Evolutionary conservation across 37 sponge, comb jelly and placozoan species (phyloP), one percentile per base, ranked within the genome.

Genomic region (Ianthella basta): DNA sequence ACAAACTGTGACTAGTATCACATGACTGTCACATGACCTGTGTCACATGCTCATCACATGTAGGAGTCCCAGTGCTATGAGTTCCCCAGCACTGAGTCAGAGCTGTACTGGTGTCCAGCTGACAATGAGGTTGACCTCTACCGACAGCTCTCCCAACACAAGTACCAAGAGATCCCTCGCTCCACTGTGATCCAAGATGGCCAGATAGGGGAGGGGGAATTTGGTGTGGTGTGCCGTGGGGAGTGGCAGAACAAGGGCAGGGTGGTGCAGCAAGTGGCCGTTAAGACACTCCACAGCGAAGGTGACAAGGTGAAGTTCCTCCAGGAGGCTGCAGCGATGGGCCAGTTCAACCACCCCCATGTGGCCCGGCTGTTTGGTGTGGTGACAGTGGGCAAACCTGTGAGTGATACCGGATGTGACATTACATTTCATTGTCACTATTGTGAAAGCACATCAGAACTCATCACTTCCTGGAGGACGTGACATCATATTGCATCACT

Each of bases 291-390:
- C 55, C 60, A 72, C 33, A 33, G 33, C 37, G 18, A 72, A 19
- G 72, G 72, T 29, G 72, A 67, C 21, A 63, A 65, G 69, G 69
- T 66, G 1, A 75, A 83, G 72, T 83, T 83, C 37, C 84, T 83
- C 21, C 75, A 35, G 38, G 84, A 83, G 50, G 84, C 84, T 25
- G 84, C 84, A 5, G 41, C 39, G 20, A 83, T 83, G 84, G 84
- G 84, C 18, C 84, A 83, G 65, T 83, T 83, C 53, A 34, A 83
- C 72, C 84, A 83, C 53, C 57, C 30, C 19, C 60, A 83, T 66
- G 69, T 83, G 29, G 84, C 41, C 56, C 15, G n/a, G 41, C 56
- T 83, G 67, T 50, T 41, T 65, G 84, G 84, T 0, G 84, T 83
- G 60, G 84, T 83, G 8, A 70, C 72, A 6, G 55, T 69, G 4